Conservation (phyloP, 2,113 vertebrate species). For the Planiliza haematocheilus region DNA sequence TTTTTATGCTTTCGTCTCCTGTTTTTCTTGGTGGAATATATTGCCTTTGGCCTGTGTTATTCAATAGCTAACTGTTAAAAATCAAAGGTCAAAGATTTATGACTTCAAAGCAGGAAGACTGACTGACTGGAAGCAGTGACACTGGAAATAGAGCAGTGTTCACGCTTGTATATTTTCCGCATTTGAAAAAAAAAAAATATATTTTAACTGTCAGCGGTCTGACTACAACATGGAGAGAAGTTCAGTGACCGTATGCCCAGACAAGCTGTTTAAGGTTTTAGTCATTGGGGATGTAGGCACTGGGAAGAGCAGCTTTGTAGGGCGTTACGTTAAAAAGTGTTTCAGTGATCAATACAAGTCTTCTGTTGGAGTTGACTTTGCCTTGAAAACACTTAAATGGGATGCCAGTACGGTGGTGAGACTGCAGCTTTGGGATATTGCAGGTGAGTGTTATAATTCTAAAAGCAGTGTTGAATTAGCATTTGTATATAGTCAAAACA, state of each 20-base stretch:
- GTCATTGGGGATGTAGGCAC: slow-evolving; percentile 82
- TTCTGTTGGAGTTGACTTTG: slow-evolving; percentile 90
- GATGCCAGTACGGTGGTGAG: slow-evolving; percentile 86
- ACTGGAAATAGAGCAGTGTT: neutral
- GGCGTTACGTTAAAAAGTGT: slow-evolving; percentile 30
- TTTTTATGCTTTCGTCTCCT: slow-evolving; percentile 66
- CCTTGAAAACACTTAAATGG: slow-evolving; percentile 88
- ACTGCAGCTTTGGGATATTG: slow-evolving; percentile 91
- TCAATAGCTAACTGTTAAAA: neutral
- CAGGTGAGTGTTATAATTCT: slow-evolving; percentile 77
- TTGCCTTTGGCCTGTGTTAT: too few species aligned
- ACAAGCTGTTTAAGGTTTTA: slow-evolving; percentile 48
- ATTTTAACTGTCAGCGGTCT: neutral
- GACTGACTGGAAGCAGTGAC: neutral
- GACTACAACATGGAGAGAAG: neutral
- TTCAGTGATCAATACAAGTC: slow-evolving; percentile 77
- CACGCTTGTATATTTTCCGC: neutral
- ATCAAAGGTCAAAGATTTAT: slow-evolving; percentile 42
- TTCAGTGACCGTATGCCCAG: neutral
- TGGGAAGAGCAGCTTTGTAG: slow-evolving; percentile 61
- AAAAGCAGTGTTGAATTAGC: too few species aligned
- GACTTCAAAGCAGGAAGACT: slow-evolving; percentile 2
- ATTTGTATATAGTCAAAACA: too few species aligned
- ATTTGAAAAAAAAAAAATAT: neutral
- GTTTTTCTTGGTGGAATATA: slow-evolving; percentile 48